A percentile compares a stretch with the other conserved stretches of the same genome.
phyloP scores from a whole-genome alignment of 2,888 invertebrate species.

The Cecidostiba fungosa region DNA sequence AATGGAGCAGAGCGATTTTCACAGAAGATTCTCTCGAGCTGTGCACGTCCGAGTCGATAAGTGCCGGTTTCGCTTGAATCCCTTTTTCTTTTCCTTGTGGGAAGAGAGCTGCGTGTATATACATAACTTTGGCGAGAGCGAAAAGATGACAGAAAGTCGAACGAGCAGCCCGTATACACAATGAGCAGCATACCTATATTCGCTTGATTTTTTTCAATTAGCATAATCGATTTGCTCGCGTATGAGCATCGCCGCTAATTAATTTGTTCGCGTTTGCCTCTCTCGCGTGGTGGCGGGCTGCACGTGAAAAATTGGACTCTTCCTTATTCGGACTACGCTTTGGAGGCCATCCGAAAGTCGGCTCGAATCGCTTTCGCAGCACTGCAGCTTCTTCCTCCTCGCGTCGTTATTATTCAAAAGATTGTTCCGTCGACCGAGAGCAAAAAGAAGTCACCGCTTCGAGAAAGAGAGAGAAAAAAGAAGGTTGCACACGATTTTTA shows the following conservation, averaged over 20 bases:
- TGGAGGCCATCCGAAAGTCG: constrained; percentile 61
- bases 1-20: constrained; percentile 52
- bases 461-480: constrained; percentile 21
- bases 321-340: constrained; percentile 59
- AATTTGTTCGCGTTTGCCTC: constrained; percentile 63
- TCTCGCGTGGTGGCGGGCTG: background rate
- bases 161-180: constrained; percentile 12
- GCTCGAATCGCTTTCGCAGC: constrained; percentile 31
- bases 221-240: constrained; percentile 60
- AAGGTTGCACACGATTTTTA: constrained; percentile 45
- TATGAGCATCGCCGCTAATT: constrained; percentile 65
- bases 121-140: background rate
- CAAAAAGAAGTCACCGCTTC: background rate
- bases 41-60: constrained; percentile 12
- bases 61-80: constrained; percentile 9
- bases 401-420: constrained; percentile 54
- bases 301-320: constrained; percentile 68
- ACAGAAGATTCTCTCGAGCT: background rate
- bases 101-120: background rate
- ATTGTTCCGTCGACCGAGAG: constrained; percentile 12
- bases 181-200: background rate
- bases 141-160: constrained; percentile 38
- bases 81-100: background rate
- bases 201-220: constrained; percentile 62
- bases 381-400: constrained; percentile 15